A percentile compares a stretch with the other conserved stretches of the same genome.
These are phyloP conservation scores for Pomatorhinus ruficollis DNA, from an alignment of 2,113 vertebrate genomes.

Conservation along the genomic window DNA sequence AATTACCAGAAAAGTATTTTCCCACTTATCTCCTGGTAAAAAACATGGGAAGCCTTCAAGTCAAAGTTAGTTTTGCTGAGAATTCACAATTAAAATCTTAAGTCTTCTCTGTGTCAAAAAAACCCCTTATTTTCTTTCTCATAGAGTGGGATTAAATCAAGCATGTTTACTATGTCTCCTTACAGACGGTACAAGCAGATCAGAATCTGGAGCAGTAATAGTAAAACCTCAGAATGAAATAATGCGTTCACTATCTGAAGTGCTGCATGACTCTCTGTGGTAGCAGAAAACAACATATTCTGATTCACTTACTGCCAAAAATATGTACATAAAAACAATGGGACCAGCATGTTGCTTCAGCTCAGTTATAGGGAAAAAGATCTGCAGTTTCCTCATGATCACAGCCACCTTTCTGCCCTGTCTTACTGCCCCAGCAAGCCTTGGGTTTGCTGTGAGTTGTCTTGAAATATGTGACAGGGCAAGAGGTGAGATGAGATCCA, in stretches of 20 bases:
- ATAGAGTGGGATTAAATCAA: not conserved
- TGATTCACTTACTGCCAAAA: constrained; percentile 42
- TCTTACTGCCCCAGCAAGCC: not conserved
- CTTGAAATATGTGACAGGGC: not conserved
- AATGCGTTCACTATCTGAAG: constrained; percentile 31
- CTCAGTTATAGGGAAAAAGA: not conserved
- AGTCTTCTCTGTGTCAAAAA: constrained; percentile 28
- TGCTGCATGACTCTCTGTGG: constrained; percentile 40
- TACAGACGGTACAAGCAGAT: not conserved
- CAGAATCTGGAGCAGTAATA: constrained; percentile 20
- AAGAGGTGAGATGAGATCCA: not conserved
- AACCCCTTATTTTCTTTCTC: constrained; percentile 14
- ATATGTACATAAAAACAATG: constrained; percentile 41
- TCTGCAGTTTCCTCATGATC: not conserved
- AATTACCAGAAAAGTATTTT: not conserved
- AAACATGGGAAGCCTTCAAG: not conserved
- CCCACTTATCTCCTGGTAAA: not conserved
- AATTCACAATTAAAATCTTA: constrained; percentile 36
- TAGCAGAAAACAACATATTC: constrained; percentile 51
- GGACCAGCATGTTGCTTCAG: not conserved
- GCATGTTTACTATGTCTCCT: constrained; percentile 7
- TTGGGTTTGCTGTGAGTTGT: not conserved
- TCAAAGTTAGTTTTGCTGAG: not conserved
- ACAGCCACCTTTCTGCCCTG: not conserved
- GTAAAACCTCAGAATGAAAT: constrained; percentile 49